Evolutionary conservation across 2,888 invertebrate genomes (phyloP).

Genomic region (Patella caerulea): DNA sequence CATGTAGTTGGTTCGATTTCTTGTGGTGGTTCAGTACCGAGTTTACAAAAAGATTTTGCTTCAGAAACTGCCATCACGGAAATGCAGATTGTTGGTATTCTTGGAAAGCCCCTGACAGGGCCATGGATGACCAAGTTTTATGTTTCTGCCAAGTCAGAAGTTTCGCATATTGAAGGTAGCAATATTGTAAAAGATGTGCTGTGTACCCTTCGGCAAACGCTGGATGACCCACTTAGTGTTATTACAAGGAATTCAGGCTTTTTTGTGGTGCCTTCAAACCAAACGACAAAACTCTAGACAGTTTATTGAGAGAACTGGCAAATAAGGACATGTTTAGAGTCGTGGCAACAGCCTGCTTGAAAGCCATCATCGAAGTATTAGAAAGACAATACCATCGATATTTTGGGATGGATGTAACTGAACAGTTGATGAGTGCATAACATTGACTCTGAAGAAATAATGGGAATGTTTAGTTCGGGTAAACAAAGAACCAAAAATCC

Average conservation of each 20-base stretch:
- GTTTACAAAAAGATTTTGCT: slow-evolving; percentile 21
- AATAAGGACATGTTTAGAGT: neutral
- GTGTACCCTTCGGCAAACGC: too few species aligned
- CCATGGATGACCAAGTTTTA: slow-evolving; percentile 35
- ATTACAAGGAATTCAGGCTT: slow-evolving; percentile 11
- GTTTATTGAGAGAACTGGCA: neutral
- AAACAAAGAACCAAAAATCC: slow-evolving; percentile 28
- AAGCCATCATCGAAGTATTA: slow-evolving; percentile 13
- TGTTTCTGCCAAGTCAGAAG: slow-evolving; percentile 13
- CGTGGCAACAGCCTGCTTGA: slow-evolving; percentile 16
- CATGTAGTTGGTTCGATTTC: slow-evolving; percentile 19
- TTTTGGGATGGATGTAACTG: slow-evolving; percentile 25
- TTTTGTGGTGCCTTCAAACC: neutral
- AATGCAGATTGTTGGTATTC: slow-evolving; percentile 31
- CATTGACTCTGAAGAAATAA: slow-evolving; percentile 36
- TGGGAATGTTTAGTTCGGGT: slow-evolving; percentile 34
- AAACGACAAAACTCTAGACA: neutral
- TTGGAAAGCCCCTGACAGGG: slow-evolving; percentile 23
- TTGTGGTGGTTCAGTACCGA: slow-evolving; percentile 19
- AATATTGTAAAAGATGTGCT: too few species aligned
- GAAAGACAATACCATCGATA: slow-evolving; percentile 33
- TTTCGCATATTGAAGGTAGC: too few species aligned
- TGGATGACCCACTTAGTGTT: slow-evolving; percentile 1
- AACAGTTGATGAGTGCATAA: slow-evolving; percentile 18
- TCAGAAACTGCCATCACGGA: slow-evolving; percentile 18